Conservation (phyloP, 1,140 invertebrate genomes). For the Ganaspis sp. region DNA sequence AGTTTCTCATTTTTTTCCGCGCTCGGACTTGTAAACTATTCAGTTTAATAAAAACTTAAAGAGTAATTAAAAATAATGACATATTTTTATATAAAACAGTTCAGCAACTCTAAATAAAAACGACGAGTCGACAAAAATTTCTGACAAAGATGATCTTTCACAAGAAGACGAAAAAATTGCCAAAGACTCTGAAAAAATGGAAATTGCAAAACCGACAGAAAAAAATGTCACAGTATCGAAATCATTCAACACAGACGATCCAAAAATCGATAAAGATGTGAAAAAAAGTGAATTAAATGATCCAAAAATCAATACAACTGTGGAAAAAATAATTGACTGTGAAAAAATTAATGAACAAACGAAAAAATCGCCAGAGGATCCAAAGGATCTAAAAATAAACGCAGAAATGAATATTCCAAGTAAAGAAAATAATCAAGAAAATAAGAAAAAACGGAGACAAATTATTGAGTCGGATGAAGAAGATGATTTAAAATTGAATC, state of each 20-base stretch:
- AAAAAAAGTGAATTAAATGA: background rate
- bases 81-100: too few relatives aligned
- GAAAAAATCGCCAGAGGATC: background rate
- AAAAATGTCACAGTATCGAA: background rate
- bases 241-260: background rate
- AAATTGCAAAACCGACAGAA: background rate
- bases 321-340: background rate
- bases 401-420: too few relatives aligned
- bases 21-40: too few relatives aligned
- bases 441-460: too few relatives aligned
- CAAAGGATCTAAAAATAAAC: too few relatives aligned
- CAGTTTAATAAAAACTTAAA: too few relatives aligned
- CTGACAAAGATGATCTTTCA: background rate
- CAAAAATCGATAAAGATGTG: conserved; percentile 28
- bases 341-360: background rate
- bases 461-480: conserved; percentile 29
- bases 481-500: conserved; percentile 23
- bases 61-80: too few relatives aligned
- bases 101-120: background rate
- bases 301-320: background rate
- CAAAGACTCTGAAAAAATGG: background rate
- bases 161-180: background rate
- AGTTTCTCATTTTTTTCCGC: too few relatives aligned
- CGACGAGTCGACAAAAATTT: conserved; percentile 2
- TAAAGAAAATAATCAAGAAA: too few relatives aligned